Evolutionary conservation across 2,113 vertebrate genomes (phyloP), one percentile per base, ranked within the genome.

Genomic region (Uria aalge): DNA sequence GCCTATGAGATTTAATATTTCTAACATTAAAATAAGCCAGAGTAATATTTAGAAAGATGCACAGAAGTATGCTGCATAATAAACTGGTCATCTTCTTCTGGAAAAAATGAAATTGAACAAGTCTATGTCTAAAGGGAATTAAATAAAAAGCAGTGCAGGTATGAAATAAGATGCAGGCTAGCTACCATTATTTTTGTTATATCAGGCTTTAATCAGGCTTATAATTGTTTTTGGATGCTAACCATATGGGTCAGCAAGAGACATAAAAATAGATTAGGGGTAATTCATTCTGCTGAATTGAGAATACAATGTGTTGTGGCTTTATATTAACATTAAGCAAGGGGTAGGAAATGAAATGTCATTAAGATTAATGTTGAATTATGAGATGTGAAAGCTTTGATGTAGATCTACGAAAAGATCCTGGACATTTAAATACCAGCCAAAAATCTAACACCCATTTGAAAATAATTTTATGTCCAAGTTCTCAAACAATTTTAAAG

Each of bases 191-290:
- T 73, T 92, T 85, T 92, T 93, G 60, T 96, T 76, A 80, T 32
- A 68, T 95, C 50, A 77, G 23, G 38, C 26, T 93, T 95, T 96
- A 96, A 92, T 97, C 92, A 95, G 56, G 14, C 38, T 96, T 92
- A 34, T 93, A 94, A 96, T 96, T 97, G 77, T 64, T 85, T 97
- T 95, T 88, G 57, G 21, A 92, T 96, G 53, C 24, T 89, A 97
- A 93, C 52, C 66, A 91, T 90, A 91, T 88, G 66, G 45, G 81
- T 96, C 81, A 97, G 38, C 67, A 82, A 89, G 63, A 90, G 86
- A 86, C 5, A 13, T 71, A 53, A 90, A 88, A 32, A 10, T 60
- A 71, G 48, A 89, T 90, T 91, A 95, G 23, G 81, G 73, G 73
- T 43, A 77, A 92, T 96, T 95, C 41, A 88, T 82, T 76, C 69